phyloP scores from a whole-genome alignment of 2,888 invertebrate species.

The Agriotes lineatus region DNA sequence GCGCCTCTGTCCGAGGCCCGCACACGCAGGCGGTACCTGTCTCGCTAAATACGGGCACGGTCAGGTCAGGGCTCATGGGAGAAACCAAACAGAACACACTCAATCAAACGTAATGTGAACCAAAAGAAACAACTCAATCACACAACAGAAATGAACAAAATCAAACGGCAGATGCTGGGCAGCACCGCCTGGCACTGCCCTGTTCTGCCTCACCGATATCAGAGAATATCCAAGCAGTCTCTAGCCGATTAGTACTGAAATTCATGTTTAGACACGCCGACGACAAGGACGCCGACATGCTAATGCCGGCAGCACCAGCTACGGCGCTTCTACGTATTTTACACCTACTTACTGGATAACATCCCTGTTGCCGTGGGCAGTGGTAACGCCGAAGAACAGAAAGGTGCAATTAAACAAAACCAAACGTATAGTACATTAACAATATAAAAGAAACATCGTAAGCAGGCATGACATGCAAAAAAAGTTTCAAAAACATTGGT shows the following conservation, averaged over 20 bases:
- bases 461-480: slow-evolving; percentile 81
- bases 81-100: slow-evolving; percentile 68
- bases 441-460: slow-evolving; percentile 69
- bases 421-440: slow-evolving; percentile 72
- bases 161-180: slow-evolving; percentile 41
- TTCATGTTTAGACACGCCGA: slow-evolving; percentile 30
- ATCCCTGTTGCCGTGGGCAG: slow-evolving; percentile 75
- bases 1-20: slow-evolving; percentile 96
- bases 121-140: slow-evolving; percentile 62
- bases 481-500: slow-evolving; percentile 63
- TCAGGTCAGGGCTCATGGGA: slow-evolving; percentile 75
- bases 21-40: slow-evolving; percentile 96
- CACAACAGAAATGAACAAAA: slow-evolving; percentile 57
- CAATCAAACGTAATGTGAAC: slow-evolving; percentile 61
- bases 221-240: slow-evolving; percentile 47
- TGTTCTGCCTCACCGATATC: slow-evolving; percentile 42
- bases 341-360: slow-evolving; percentile 80
- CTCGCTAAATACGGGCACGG: slow-evolving; percentile 87
- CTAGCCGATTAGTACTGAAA: slow-evolving; percentile 48
- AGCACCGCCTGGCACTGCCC: slow-evolving; percentile 38
- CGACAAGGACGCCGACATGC: slow-evolving; percentile 8
- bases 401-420: slow-evolving; percentile 76
- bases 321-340: slow-evolving; percentile 49
- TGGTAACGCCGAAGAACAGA: slow-evolving; percentile 73
- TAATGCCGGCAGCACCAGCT: slow-evolving; percentile 41